Evolutionary conservation across 2,797 vertebrate genomes (phyloP), one percentile per base, ranked within the genome.

Genomic region (Lateolabrax maculatus): DNA sequence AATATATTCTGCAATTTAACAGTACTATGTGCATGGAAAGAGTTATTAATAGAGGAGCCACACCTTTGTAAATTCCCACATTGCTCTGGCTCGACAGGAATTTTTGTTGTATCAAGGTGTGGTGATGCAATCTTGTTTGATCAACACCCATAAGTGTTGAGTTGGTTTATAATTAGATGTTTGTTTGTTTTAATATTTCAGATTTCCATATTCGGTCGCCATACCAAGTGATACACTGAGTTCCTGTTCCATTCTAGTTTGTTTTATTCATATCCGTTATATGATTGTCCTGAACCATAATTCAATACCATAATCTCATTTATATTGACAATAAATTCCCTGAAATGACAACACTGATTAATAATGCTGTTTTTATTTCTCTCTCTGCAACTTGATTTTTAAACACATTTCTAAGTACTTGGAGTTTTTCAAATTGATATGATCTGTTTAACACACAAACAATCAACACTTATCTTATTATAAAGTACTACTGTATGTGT

Each of bases 31-130:
- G 12, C 5, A 39, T 11, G 1, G 2, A 3, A 5, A 49, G 13
- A 58, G 21, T 41, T n/a, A 29, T 16, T 15, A 4, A 31, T 4
- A 37, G 21, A 52, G 10, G 11, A 71, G 66, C n/a, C 3, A 43
- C 48, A 5, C 29, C 75, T 83, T 23, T 13, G 43, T 57, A 55
- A 64, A 3, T 23, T 80, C 52, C 72, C 43, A 58, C 68, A 36
- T 13, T 62, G 12, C 3, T 29, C 62, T 36, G 51, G 37, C 13
- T 81, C 27, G 52, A 11, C 10, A 37, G 12, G 37, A 53, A 9
- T 37, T 1, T 56, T 27, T 73, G 34, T 56, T 29, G 2, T 53
- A n/a, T 64, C 0, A 13, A 65, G 34, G 41, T 46, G 62, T 75
- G 73, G 21, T 37, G 27, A 78, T 10, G 5, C 1, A 2, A 56